Evolutionary conservation across 2,888 invertebrate genomes (phyloP).

Genomic region (Sepiola atlantica): DNA sequence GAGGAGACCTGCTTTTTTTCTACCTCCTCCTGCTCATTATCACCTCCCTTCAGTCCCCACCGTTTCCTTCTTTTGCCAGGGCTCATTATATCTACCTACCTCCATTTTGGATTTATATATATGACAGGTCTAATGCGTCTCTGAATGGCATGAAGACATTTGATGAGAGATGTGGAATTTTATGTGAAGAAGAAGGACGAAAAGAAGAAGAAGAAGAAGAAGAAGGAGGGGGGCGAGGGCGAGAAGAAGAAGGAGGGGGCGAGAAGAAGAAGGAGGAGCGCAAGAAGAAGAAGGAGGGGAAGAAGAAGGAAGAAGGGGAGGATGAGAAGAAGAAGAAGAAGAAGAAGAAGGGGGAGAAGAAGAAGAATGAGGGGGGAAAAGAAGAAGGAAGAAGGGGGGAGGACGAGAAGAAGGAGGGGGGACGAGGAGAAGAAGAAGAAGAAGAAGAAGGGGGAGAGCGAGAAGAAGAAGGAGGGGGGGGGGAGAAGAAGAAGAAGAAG

Average conservation of each 20-base stretch:
- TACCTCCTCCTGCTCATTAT: background rate
- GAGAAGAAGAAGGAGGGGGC: constrained; percentile 48
- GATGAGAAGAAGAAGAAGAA: constrained; percentile 53
- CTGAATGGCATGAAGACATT: background rate
- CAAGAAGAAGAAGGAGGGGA: constrained; percentile 52
- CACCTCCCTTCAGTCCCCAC: background rate
- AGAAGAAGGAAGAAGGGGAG: constrained; percentile 47
- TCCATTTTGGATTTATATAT: background rate
- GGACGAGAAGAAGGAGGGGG: background rate
- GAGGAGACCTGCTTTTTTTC: background rate
- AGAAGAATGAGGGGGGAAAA: background rate
- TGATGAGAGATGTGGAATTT: background rate
- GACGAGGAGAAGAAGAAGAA: background rate
- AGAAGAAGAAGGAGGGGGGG: background rate
- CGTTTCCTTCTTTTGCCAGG: background rate
- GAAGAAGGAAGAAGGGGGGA: background rate
- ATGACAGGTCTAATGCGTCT: background rate
- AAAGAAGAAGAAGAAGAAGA: background rate
- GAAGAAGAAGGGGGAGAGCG: constrained; percentile 25
- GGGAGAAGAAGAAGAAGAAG: constrained; percentile 49
- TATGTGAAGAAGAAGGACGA: background rate
- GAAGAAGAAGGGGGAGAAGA: constrained; percentile 66
- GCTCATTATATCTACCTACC: background rate
- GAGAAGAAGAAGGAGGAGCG: background rate
- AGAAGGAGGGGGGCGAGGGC: constrained; percentile 48